A percentile compares a stretch with the other conserved stretches of the same genome.
phyloP scores from a whole-genome alignment of 2,797 vertebrate genomes.

The Chaetophractus vellerosus region DNA sequence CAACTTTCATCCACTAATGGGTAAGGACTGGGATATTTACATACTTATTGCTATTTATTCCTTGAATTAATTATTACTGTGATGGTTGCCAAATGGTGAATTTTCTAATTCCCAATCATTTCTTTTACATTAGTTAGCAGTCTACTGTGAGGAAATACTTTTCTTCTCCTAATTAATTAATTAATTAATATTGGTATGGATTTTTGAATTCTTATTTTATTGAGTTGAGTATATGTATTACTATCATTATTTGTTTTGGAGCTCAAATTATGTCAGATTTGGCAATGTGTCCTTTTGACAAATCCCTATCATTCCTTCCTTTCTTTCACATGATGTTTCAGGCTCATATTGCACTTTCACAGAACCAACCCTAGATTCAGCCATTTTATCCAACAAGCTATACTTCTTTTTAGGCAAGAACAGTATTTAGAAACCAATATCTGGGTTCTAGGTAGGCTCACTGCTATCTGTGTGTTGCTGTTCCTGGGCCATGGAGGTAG shows the following conservation, averaged over 20 bases:
- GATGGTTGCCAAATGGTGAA: neutral
- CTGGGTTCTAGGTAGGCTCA: neutral
- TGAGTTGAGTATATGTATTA: neutral
- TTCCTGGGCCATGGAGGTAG: neutral
- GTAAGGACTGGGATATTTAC: neutral
- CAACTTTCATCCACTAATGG: neutral
- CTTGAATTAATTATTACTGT: neutral
- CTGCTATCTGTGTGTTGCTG: neutral
- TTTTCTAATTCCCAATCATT: neutral
- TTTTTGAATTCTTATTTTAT: neutral
- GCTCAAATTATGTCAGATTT: neutral
- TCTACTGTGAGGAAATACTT: neutral
- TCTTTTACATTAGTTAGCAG: neutral
- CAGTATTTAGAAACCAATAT: neutral
- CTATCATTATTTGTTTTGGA: neutral
- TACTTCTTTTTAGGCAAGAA: slow-evolving; percentile 18
- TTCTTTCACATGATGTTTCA: neutral
- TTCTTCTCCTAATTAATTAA: neutral
- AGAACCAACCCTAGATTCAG: neutral
- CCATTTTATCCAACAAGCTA: neutral
- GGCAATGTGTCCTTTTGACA: neutral
- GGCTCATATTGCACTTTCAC: neutral
- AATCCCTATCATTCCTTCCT: neutral
- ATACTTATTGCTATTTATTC: neutral
- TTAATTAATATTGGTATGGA: neutral